A percentile compares a stretch with the other conserved stretches of the same genome.
phyloP scores from a whole-genome alignment of 2,888 invertebrate species.

The Ophion costatus region DNA sequence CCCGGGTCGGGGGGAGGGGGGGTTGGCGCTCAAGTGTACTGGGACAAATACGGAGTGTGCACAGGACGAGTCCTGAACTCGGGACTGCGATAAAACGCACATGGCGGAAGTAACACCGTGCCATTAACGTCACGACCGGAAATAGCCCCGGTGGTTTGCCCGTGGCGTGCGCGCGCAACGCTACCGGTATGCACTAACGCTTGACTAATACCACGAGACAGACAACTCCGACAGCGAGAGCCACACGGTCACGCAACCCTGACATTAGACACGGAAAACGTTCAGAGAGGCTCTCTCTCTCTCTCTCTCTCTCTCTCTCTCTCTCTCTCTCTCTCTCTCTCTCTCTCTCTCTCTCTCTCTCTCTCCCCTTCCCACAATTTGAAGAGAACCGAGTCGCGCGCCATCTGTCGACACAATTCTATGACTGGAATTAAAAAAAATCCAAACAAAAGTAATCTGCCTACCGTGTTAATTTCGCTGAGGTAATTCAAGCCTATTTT shows the following conservation, averaged over 20 bases:
- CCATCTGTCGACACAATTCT: neutral
- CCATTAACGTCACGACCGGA: constrained; percentile 72
- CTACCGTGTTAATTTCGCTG: too few relatives aligned
- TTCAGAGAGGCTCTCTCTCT: neutral
- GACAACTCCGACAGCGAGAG: constrained; percentile 9
- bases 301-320: neutral
- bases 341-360: neutral
- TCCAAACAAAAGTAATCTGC: neutral
- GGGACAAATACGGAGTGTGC: neutral
- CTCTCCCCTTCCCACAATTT: constrained; percentile 3
- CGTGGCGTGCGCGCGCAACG: neutral
- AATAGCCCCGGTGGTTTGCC: constrained; percentile 57
- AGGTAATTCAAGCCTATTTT: too few relatives aligned
- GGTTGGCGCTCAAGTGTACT: neutral
- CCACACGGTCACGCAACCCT: constrained; percentile 66
- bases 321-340: neutral
- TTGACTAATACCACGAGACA: constrained; percentile 42
- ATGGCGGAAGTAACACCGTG: constrained; percentile 68
- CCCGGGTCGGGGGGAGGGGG: neutral
- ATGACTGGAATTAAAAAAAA: neutral
- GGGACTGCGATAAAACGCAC: constrained; percentile 66
- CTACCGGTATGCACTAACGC: neutral
- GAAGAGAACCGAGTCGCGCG: neutral
- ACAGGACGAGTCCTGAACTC: constrained; percentile 18
- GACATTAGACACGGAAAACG: constrained; percentile 56